Base-by-base conservation (phyloP, 30 jellyfish, hydroid and myxozoan species). In the Morbakka virulenta region DNA sequence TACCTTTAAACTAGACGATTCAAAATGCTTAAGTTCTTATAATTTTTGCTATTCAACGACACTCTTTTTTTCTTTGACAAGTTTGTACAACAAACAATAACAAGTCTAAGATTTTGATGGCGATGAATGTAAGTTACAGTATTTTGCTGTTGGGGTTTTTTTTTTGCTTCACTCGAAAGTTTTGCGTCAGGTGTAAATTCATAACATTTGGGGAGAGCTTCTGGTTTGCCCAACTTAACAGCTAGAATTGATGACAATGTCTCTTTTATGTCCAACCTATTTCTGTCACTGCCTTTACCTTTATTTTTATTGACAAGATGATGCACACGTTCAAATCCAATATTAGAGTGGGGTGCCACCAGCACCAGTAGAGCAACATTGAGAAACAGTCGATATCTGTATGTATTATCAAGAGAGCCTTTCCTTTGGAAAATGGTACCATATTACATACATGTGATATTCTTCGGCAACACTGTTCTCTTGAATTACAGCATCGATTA, bases 291-390 rank as follows among this genome's bases (percentile, higher is more conserved):
- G 3, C 50, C 79, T 74, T 74, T 79, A 2, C 52, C 33, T 28
- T 74, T 74, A 52, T 74, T 74, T 29, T 74, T 74, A 57, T n/a
- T 49, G 13, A 74, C 85, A 3, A 74, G 24, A 28, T 28, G n/a
- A 49, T 48, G 52, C 11, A 74, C 80, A 1, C 85, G 82, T 61
- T 74, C 85, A 29, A 48, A 29, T 17, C 85, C 82, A 49, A 79
- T 79, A 51, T 74, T 74, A 3, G 80, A 48, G 51, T 74, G 85
- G n/a, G 85, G 85, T n/a, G 80, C 26, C 26, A 74, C 35, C 14
- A 74, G 31, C 27, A 74, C 49, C 13, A 74, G n/a, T 74, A 14
- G 22, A 27, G 85, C 85, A 13, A 74, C 85, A 4, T 74, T 47
- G 25, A 62, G 1, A 63, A 76, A 32, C 80, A 21, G 21, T 30